phyloP scores from a whole-genome alignment of 2,888 invertebrate genomes.

The Cerastis leucographa region DNA sequence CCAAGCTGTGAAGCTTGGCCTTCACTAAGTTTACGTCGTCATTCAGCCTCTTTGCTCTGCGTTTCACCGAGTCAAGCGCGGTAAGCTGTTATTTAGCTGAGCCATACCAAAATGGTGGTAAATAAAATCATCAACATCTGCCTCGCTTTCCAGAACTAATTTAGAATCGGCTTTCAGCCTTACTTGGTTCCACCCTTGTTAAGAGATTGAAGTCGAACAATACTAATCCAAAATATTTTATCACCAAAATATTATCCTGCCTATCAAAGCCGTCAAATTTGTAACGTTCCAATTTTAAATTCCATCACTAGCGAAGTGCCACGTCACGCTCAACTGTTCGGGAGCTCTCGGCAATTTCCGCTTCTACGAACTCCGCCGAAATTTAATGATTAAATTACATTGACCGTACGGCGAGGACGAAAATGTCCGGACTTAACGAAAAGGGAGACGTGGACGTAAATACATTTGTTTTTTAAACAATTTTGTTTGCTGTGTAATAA shows the following conservation, averaged over 20 bases:
- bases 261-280: slow-evolving; percentile 12
- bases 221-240: neutral
- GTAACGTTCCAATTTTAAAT: slow-evolving; percentile 25
- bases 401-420: slow-evolving; percentile 44
- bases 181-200: too few species aligned
- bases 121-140: too few species aligned
- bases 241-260: neutral
- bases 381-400: slow-evolving; percentile 65
- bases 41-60: too few species aligned
- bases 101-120: too few species aligned
- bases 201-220: neutral
- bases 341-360: slow-evolving; percentile 55
- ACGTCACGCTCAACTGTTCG: slow-evolving; percentile 40
- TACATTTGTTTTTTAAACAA: slow-evolving; percentile 46
- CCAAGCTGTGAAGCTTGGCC: too few species aligned
- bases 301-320: slow-evolving; percentile 17
- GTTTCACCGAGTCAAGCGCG: too few species aligned
- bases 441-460: slow-evolving; percentile 27
- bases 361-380: slow-evolving; percentile 34
- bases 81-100: too few species aligned
- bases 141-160: neutral
- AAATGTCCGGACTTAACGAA: slow-evolving; percentile 39
- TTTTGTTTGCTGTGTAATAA: slow-evolving; percentile 44
- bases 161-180: neutral
- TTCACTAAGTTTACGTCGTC: too few species aligned